phyloP scores from a whole-genome alignment of 2,797 vertebrate genomes.

The Emys orbicularis region DNA sequence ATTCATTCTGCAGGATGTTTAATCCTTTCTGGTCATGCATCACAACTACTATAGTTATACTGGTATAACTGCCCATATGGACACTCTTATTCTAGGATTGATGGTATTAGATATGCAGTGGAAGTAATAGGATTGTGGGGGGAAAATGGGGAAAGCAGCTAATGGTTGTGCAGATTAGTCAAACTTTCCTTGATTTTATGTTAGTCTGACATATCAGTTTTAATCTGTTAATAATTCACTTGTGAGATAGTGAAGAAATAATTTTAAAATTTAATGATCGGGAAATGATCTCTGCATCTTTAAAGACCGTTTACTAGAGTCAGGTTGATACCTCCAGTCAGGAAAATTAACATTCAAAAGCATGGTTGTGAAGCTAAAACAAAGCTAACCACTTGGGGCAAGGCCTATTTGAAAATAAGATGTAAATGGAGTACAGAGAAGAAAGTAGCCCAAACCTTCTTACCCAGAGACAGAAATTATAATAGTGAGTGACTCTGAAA shows the following conservation, averaged over 20 bases:
- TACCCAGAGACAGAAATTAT: neutral
- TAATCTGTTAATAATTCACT: neutral
- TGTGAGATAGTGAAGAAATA: neutral
- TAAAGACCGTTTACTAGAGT: neutral
- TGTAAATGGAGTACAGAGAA: neutral
- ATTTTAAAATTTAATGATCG: neutral
- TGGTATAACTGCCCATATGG: neutral
- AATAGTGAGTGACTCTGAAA: neutral
- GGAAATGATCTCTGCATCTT: neutral
- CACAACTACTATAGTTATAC: neutral
- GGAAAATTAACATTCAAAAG: neutral
- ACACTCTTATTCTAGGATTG: neutral
- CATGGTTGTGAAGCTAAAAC: neutral
- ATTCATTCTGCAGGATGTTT: no score
- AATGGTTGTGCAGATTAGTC: neutral
- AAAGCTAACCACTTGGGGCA: neutral
- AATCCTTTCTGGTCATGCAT: no score
- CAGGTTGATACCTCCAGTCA: neutral
- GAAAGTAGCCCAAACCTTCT: neutral
- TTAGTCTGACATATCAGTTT: neutral
- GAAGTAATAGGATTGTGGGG: neutral
- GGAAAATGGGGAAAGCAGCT: neutral
- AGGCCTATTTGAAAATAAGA: neutral
- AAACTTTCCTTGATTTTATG: neutral
- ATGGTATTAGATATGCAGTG: neutral